These are phyloP conservation scores for Oenanthe oenanthe DNA, from an alignment of 2,113 vertebrate genomes.

Conservation along the genomic window DNA sequence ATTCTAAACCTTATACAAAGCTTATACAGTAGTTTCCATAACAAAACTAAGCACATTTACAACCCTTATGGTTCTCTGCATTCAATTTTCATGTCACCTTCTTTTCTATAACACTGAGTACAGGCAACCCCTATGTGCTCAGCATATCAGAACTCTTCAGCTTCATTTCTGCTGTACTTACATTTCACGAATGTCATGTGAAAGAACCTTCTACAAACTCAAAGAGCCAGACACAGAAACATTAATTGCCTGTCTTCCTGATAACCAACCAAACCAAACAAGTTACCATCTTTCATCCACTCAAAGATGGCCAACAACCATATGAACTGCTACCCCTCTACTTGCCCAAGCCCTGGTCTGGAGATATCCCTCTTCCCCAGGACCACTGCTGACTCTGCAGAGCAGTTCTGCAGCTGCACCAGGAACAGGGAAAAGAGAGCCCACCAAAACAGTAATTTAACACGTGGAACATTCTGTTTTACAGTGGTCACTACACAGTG, in stretches of 20 bases:
- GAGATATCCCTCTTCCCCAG: neutral
- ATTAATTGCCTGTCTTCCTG: neutral
- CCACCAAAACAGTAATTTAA: neutral
- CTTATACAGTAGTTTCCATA: neutral
- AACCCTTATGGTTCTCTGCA: neutral
- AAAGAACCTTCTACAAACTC: neutral
- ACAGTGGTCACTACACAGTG: neutral
- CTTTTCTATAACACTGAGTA: neutral
- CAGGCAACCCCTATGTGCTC: neutral
- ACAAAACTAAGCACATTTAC: neutral
- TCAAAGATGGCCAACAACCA: neutral
- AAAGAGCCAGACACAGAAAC: neutral
- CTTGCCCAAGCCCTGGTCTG: neutral
- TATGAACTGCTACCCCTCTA: neutral
- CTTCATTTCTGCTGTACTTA: neutral
- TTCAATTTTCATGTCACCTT: neutral
- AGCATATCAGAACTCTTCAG: neutral
- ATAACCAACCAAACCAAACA: neutral
- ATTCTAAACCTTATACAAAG: conserved; percentile 7
- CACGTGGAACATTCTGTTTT: neutral
- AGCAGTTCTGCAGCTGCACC: neutral
- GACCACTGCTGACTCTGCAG: neutral
- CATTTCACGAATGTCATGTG: neutral
- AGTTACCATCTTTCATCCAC: neutral
- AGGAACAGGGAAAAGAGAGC: neutral